Evolutionary conservation across 2,797 vertebrate species (phyloP), one percentile per base, ranked within the genome.

Genomic region (Discoglossus pictus): DNA sequence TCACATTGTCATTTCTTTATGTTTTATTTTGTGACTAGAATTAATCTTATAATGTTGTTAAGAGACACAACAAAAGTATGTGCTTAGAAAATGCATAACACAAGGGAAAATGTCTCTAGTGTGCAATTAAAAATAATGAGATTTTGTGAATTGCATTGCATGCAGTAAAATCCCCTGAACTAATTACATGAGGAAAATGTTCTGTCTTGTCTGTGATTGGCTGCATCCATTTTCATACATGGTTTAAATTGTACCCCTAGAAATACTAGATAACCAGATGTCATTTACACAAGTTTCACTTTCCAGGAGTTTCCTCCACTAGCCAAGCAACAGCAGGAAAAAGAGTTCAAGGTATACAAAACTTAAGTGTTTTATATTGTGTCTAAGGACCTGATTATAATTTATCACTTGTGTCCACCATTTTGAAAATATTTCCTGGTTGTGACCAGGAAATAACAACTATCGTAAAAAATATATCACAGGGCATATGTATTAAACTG

Each of bases 61-160:
- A 31, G 27, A n/a, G n/a, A n/a, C n/a, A n/a, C n/a, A n/a, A n/a
- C n/a, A n/a, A n/a, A n/a, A n/a, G n/a, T 52, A 16, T 34, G 31
- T n/a, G 13, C 51, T 53, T 20, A 18, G 25, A 53, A 46, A 38
- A 51, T 62, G 6, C n/a, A 51, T 24, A 51, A 50, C 40, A 40
- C 11, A 63, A 2, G 17, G 31, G n/a, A n/a, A 47, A 40, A 51
- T 6, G n/a, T 16, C 20, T 25, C 25, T 23, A 40, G 23, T 47
- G 4, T 63, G 47, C 61, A 63, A 63, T 63, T 63, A 63, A 40
- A 53, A 13, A 15, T 63, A 63, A 63, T 63, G 16, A 52, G n/a
- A 40, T 20, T 63, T 46, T 63, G 16, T 31, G 15, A 40, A 51
- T 7, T 63, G 61, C 61, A 51, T 63, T 63, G 47, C 20, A 42